Percentiles rank a stretch among this genome's conserved stretches.
Conservation (phyloP, 92 coral and sea anemone species). For the Plumapathes pennacea region DNA sequence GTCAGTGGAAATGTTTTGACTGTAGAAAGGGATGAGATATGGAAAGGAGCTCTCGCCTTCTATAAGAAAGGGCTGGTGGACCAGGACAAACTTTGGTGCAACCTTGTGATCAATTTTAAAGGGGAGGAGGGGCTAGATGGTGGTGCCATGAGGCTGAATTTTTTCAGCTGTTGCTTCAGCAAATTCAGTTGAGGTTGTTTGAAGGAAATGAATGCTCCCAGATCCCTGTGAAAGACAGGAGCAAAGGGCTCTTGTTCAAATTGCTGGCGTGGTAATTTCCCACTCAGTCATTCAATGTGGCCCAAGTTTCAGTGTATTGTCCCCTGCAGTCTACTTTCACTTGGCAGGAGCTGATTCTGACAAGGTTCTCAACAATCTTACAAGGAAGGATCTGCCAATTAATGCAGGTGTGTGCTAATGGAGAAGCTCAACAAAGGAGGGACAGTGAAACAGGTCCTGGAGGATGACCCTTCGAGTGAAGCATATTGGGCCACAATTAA, state of each 20-base stretch:
- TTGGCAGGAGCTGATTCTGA: conserved; percentile 41
- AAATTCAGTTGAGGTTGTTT: conserved; percentile 46
- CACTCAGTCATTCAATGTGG: conserved; percentile 40
- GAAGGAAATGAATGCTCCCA: conserved; percentile 26
- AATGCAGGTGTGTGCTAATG: conserved; percentile 51
- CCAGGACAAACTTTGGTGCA: conserved; percentile 23
- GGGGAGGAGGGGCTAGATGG: conserved; percentile 62
- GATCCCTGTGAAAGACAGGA: conserved; percentile 50
- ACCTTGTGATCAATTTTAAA: conserved; percentile 41
- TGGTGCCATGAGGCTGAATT: conserved; percentile 48
- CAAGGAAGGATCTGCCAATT: conserved; percentile 39
- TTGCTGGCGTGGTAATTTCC: conserved; percentile 40
- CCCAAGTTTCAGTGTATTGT: conserved; percentile 38
- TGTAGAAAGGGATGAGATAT: conserved; percentile 53
- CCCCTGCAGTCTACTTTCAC: conserved; percentile 49
- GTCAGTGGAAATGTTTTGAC: conserved; percentile 26
- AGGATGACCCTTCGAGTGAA: conserved; percentile 25
- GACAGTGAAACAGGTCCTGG: conserved; percentile 16
- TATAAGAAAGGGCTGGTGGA: conserved; percentile 43
- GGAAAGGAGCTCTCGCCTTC: conserved; percentile 45
- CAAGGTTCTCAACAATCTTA: conserved; percentile 29
- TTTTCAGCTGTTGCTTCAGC: conserved; percentile 31
- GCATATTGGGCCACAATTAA: conserved; percentile 47
- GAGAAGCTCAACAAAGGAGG: conserved; percentile 8
- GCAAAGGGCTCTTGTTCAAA: conserved; percentile 46